Base-by-base conservation (phyloP, 2,797 vertebrate genomes). In the Leptatherina wallacei region DNA sequence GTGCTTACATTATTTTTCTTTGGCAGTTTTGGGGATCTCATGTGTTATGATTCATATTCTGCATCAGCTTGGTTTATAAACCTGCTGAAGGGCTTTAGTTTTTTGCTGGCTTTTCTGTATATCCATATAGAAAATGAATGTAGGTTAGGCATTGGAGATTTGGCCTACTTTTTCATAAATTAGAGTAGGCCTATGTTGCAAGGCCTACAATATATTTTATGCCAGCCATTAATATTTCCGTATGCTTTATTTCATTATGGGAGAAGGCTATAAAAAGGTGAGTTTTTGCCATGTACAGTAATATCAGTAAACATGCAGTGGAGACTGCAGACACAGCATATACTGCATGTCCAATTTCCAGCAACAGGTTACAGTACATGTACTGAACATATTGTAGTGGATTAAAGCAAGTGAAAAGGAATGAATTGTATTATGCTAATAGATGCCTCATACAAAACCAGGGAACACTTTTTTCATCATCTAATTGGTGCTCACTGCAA, bases 401-500 rank as follows among this genome's bases (percentile, higher is more conserved):
- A 89, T 88, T 85, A 67, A 79, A 85, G 71, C 66, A 69, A 81
- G 65, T 72, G 72, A 69, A 78, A 77, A 71, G 49, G 55, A 77
- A 88, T 84, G 77, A 47, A 47, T 49, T 78, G 66, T 91, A 78
- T 88, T 91, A 89, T 91, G 81, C 70, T 89, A 92, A 87, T 87
- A 74, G 54, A 36, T 73, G 65, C 72, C 51, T 84, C 69, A 52
- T 83, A 82, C 82, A 80, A 76, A 76, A 78, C 67, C 38, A 74
- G 69, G 63, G 27, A 75, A 76, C 51, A 57, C 14, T 64, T 87
- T 88, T 65, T 89, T 71, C 85, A 84, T 86, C 70, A 65, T 88
- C 83, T 92, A 91, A 93, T 90, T 92, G 82, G 87, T 87, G 78
- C 79, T 83, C 75, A 65, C 65, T 64, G 77, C 77, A 87, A 87